Base-by-base conservation (phyloP, 2,888 invertebrate genomes). In the Tortricodes alternella region DNA sequence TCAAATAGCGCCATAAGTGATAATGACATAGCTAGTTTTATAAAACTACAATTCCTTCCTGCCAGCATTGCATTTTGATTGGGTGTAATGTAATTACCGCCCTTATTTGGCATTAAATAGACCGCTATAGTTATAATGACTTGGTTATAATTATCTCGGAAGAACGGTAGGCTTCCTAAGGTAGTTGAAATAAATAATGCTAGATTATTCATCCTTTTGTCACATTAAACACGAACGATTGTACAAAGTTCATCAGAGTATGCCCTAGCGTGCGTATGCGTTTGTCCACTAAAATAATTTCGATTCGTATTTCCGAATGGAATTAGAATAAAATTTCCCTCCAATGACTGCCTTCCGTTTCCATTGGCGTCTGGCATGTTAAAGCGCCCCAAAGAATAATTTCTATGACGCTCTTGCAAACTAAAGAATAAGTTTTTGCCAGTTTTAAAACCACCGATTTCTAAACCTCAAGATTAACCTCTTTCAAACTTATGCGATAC, bases 1-100 rank as follows among this genome's bases (percentile, higher is more conserved):
- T 56, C 49, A 18, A 37, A 49, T 56, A 49, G 43, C 27, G 9
- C 49, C 56, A 44, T 56, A 56, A 56, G 13, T 7, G 55, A 7
- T 43, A 43, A 50, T 50, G 23, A 50, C 15, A 37, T 37, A 29
- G 23, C 23, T 18, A 18, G 37, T 43, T 32, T 37, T 32, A 32
- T 52, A 52, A 44, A 56, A 56, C 56, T 38, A 35, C 55, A 49
- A 55, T 56, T 56, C 56, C 56, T 56, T 56, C 44, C 56, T 56
- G 49, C 18, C 43, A 6, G 49, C 19, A 8, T 7, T 50, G 49
- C 44, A 50, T 56, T 29, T 44, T n/a, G 49, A 50, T 44, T 24
- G 18, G 13, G 29, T 11, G 18, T 35, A 43, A 23, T 16, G 1
- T 34, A 23, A 48, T 53, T n/a, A 29, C 18, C 27, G 19, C 21